phyloP scores from a whole-genome alignment of 2,888 invertebrate species.

The Pachycephus smyrnensis region DNA sequence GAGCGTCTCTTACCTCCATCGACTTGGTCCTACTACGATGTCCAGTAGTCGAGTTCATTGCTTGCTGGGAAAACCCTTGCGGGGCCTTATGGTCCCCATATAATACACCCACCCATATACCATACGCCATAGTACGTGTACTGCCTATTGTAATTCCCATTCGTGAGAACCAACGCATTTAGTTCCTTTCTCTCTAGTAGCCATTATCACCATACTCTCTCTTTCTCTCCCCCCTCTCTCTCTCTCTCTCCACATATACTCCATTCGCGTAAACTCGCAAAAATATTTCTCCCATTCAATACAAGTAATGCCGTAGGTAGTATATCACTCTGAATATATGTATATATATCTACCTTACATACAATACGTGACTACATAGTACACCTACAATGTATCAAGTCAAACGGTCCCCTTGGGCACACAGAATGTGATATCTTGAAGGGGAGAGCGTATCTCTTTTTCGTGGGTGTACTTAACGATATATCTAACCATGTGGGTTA shows the following conservation, averaged over 20 bases:
- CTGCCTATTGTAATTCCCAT: not conserved
- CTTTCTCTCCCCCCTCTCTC: not conserved
- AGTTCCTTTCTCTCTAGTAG: not conserved
- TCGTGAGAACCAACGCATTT: not conserved
- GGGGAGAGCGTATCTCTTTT: not conserved
- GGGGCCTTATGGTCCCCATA: not conserved
- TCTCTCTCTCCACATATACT: conserved; percentile 3
- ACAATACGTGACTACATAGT: not conserved
- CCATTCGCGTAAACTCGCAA: conserved; percentile 12
- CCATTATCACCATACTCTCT: not conserved
- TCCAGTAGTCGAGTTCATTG: not conserved
- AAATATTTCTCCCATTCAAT: conserved; percentile 8
- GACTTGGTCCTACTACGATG: not conserved
- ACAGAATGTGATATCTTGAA: not conserved
- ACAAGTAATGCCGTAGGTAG: conserved; percentile 18
- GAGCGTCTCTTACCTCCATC: not conserved
- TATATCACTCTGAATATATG: conserved; percentile 7
- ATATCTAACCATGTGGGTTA: not conserved
- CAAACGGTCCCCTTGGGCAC: not conserved
- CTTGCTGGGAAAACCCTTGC: not conserved
- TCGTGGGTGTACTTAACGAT: not conserved
- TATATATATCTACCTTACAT: conserved; percentile 11
- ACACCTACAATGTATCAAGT: not conserved
- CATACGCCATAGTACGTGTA: not conserved
- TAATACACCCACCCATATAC: not conserved